Evolutionary conservation across 2,797 vertebrate species (phyloP), one percentile per base, ranked within the genome.

Genomic region (Pogonophryne albipinna): DNA sequence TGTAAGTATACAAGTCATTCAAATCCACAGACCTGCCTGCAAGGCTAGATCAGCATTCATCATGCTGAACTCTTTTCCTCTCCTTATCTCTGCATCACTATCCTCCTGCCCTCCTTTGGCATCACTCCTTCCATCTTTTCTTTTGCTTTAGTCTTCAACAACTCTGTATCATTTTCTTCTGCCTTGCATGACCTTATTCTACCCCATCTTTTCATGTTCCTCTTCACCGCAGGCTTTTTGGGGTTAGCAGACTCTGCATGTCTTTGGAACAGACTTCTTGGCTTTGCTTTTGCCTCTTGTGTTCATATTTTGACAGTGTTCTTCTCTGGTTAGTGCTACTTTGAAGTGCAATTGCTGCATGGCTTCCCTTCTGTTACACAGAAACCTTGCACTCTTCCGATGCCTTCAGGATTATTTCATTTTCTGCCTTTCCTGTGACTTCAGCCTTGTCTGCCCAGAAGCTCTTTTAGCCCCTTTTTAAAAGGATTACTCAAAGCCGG

Each of bases 1-100:
- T 72, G 34, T 62, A 19, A 53, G 15, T 20, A 20, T 20, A 20
- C 20, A 62, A 56, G 41, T 89, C 81, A 85, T 82, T 72, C 70
- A 63, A 52, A 58, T 71, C 57, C 11, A 73, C 81, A 72, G 71
- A 74, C 82, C 71, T 77, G 76, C 72, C 66, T 67, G 51, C 60
- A 14, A 78, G 73, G 77, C 80, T 19, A 58, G 56, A 83, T 83
- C 58, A 79, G 69, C 71, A 68, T 74, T 87, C 56, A 66, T 60
- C 63, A 79, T 60, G 56, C 57, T 55, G 50, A 53, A 47, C 69
- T 23, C 67, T 55, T 63, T 65, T 69, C 70, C 68, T 71, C 68
- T 71, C 66, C 64, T 80, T 83, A 79, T 72, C 74, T 71, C 74
- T 71, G 73, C 68, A 67, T 80, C 65, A 59, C 64, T 64, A 34